Evolutionary conservation across 2,888 invertebrate genomes (phyloP).

Genomic region (Falcaria lacertinaria): DNA sequence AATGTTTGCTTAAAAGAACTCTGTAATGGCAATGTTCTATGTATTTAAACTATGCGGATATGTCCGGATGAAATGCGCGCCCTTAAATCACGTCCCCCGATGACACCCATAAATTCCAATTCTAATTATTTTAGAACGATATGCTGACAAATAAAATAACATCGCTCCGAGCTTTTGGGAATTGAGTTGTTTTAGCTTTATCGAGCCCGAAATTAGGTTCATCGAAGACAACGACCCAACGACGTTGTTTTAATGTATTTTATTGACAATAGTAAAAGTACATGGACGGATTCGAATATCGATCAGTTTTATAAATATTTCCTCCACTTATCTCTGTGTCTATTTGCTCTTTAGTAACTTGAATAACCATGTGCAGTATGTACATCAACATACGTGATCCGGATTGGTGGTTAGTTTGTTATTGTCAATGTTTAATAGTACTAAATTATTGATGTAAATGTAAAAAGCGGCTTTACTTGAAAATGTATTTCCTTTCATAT

Average conservation of each 20-base stretch:
- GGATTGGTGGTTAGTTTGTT: too few species aligned
- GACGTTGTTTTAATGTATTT: slow-evolving; percentile 30
- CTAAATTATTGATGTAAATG: too few species aligned
- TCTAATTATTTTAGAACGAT: slow-evolving; percentile 68
- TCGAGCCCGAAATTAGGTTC: slow-evolving; percentile 56
- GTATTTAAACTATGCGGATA: slow-evolving; percentile 54
- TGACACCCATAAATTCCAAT: slow-evolving; percentile 72
- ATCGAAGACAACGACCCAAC: slow-evolving; percentile 39
- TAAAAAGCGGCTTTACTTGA: too few species aligned
- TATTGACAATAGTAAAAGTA: too few species aligned
- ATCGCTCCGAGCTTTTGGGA: slow-evolving; percentile 47
- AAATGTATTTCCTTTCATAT: too few species aligned
- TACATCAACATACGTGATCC: too few species aligned
- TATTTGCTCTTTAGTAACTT: too few species aligned
- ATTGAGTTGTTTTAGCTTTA: slow-evolving; percentile 59
- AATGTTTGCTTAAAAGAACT: slow-evolving; percentile 27
- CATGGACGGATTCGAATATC: too few species aligned
- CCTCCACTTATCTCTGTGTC: too few species aligned
- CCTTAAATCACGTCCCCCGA: slow-evolving; percentile 57
- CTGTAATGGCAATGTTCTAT: slow-evolving; percentile 30
- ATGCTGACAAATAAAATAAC: slow-evolving; percentile 67
- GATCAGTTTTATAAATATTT: too few species aligned
- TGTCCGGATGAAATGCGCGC: slow-evolving; percentile 19
- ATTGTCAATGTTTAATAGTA: too few species aligned
- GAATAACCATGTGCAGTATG: too few species aligned